Base-by-base conservation (phyloP, 2,888 invertebrate species). In the Uloborus plumipes region DNA sequence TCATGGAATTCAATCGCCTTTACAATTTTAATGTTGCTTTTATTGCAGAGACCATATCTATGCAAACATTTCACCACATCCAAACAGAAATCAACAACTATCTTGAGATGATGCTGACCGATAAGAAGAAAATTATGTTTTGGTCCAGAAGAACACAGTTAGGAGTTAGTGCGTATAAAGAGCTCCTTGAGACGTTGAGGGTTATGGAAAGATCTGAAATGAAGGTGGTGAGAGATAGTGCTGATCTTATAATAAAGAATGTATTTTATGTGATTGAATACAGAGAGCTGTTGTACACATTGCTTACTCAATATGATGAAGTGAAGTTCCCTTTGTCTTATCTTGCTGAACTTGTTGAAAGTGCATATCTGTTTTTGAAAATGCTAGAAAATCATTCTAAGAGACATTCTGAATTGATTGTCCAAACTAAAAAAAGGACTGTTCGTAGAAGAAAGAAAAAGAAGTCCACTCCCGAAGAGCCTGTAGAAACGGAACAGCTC, bases 1-100 rank as follows among this genome's bases (percentile, higher is more conserved):
- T 98, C 89, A 97, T 98, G 96, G 96, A 97, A 89, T 98, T 98
- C 90, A 98, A 97, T 91, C 93, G 98, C 86, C 91, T 93, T 87
- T 93, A 95, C 89, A 93, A 94, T 87, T 94, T 95, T 88, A 92
- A 95, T 90, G 93, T 97, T 85, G 95, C 96, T 89, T 91, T 95
- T 87, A 94, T 98, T 86, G 97, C 96, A 89, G 98, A 98, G 90
- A 98, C 98, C 1, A 92, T 98, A 92, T 94, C 96, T 20, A 93
- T 96, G 6, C 93, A 94, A 85, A 93, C 94, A 87, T 98, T 99
- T 89, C 97, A 99, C 90, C 95, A 95, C 89, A 94, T 98, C 13
- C 97, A 98, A 89, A 94, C 95, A 87, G 94, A 97, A 90, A 92
- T 98, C 91, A 96, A 96, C 88, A 92, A 92, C 85, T 95, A 93